A percentile compares a stretch with the other conserved stretches of the same genome.
These are phyloP conservation scores for Ochropacha duplaris DNA, from an alignment of 2,888 invertebrate genomes.

Conservation along the genomic window DNA sequence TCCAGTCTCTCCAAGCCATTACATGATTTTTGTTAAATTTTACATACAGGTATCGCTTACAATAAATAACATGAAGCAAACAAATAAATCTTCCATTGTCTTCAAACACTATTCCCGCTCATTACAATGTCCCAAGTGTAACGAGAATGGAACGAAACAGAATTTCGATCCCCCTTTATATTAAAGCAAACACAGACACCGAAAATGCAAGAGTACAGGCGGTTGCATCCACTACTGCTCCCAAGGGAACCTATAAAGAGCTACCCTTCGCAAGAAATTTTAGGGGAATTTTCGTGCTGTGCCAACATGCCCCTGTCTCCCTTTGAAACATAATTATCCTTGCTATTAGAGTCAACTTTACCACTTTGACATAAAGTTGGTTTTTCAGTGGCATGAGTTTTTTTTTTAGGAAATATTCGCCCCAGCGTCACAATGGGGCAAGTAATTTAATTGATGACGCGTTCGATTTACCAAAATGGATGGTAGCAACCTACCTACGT, in stretches of 20 bases:
- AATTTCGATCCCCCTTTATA: conserved; percentile 25
- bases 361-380: not conserved
- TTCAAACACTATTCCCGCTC: conserved; percentile 6
- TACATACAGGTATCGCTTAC: not conserved
- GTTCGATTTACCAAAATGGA: conserved; percentile 76
- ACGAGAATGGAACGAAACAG: conserved; percentile 3
- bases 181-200: conserved; percentile 53
- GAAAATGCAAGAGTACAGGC: conserved; percentile 56
- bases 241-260: conserved; percentile 48
- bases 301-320: conserved; percentile 42
- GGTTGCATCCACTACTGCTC: conserved; percentile 55
- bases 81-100: not conserved
- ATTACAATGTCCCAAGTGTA: conserved; percentile 3
- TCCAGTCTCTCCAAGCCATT: too few species aligned
- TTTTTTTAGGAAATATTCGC: conserved; percentile 19
- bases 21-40: too few species aligned
- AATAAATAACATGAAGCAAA: not conserved
- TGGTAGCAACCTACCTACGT: too few species aligned
- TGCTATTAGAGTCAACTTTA: not conserved
- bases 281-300: conserved; percentile 52
- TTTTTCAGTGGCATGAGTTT: not conserved
- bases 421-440: conserved; percentile 63
- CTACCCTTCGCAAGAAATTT: conserved; percentile 54
- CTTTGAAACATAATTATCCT: not conserved
- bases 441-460: conserved; percentile 81